Evolutionary conservation across 2,113 vertebrate species (phyloP), one percentile per base, ranked within the genome.

Genomic region (Sebastes schlegelii): DNA sequence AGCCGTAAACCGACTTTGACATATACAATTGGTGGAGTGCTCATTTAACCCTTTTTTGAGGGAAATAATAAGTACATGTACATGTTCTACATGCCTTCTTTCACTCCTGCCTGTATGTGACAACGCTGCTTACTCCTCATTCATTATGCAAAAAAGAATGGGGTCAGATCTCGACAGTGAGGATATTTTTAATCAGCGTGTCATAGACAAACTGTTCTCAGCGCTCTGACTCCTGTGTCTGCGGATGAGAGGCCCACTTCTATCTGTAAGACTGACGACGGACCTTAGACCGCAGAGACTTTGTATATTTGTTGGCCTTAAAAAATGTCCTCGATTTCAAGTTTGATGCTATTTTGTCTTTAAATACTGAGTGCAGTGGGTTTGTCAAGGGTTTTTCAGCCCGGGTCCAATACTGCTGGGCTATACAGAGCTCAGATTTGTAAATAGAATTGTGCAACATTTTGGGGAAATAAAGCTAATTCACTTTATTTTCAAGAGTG

Each of bases 61-160:
- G 17, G 4, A 16, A 66, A 34, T 10, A 14, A 70, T 1, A 45
- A 43, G 16, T 34, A 40, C 49, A n/a, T 55, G 26, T 8, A 10
- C n/a, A 66, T 26, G 34, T 3, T 21, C 10, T 40, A 43, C 45
- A 23, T 10, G 11, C 10, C 65, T 61, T 57, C 61, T 2, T 3
- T 49, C 61, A 66, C 9, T 23, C 11, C 26, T 51, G 78, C 46
- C 62, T 54, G 42, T 12, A 34, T 55, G 42, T 63, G 51, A 65
- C 14, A 43, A 26, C 8, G 6, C 62, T 23, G 49, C 67, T 77
- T n/a, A 57, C 51, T 72, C 66, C 57, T 71, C 57, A 26, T 79
- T 75, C 16, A 34, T 65, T 68, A 54, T 71, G 65, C 71, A 60
- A 48, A 42, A 68, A 17, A 64, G 43, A 76, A 11, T 12, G 58